A percentile compares a stretch with the other conserved stretches of the same genome.
phyloP scores from a whole-genome alignment of 2,888 invertebrate species.

The Malthinus flaveolus region DNA sequence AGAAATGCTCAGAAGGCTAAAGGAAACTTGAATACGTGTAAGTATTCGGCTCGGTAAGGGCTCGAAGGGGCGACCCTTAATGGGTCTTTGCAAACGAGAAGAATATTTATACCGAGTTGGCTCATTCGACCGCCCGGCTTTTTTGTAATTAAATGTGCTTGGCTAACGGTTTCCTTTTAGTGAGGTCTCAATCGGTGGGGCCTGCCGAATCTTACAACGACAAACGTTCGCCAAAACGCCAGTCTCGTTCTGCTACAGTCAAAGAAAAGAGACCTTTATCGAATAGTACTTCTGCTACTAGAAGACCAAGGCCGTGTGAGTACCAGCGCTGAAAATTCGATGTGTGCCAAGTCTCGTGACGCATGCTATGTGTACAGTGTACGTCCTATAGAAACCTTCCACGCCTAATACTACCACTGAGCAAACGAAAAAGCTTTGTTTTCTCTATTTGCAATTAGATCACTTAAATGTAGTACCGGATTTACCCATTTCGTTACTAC shows the following conservation, averaged over 20 bases:
- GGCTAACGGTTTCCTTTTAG: conserved; percentile 45
- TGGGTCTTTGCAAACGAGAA: too few species aligned
- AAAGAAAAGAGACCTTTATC: conserved; percentile 56
- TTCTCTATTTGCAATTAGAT: conserved; percentile 21
- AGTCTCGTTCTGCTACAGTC: conserved; percentile 68
- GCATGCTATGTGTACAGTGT: conserved; percentile 30
- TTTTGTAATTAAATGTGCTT: too few species aligned
- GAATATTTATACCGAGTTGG: too few species aligned
- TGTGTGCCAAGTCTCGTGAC: conserved; percentile 56
- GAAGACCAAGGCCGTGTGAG: conserved; percentile 74
- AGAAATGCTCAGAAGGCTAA: conserved; percentile 61
- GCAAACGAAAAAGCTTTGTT: conserved; percentile 17
- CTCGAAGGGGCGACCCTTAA: too few species aligned
- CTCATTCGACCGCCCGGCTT: too few species aligned
- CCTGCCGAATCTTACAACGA: conserved; percentile 62
- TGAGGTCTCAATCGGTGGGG: conserved; percentile 73
- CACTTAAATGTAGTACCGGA: background rate
- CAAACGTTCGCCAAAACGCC: conserved; percentile 78
- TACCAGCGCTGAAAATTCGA: conserved; percentile 43
- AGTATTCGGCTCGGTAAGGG: too few species aligned
- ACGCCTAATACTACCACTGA: conserved; percentile 14
- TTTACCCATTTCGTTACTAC: background rate
- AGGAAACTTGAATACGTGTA: conserved; percentile 58
- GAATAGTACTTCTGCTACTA: conserved; percentile 60
- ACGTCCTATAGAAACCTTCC: conserved; percentile 15